Evolutionary conservation across 2,113 vertebrate genomes (phyloP).

Genomic region (Acrocephalus arundinaceus): DNA sequence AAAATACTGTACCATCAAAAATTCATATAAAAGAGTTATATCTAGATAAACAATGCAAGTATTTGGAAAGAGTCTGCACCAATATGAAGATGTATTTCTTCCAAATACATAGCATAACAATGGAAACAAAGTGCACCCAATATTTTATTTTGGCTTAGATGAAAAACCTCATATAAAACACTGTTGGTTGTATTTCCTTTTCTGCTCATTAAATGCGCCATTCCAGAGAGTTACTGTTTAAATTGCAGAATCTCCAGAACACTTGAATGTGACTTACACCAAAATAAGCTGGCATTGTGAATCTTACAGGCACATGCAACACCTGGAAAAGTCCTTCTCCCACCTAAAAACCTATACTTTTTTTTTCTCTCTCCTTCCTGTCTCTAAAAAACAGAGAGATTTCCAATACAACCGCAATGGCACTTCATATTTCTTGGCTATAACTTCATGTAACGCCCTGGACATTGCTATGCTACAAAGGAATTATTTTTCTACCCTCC

Average conservation of each 20-base stretch:
- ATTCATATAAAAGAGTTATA: slow-evolving; percentile 21
- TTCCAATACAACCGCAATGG: background rate
- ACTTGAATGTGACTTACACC: background rate
- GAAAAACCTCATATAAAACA: slow-evolving; percentile 9
- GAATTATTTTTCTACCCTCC: background rate
- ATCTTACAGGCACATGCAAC: background rate
- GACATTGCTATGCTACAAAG: background rate
- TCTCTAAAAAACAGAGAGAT: background rate
- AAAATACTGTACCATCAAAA: slow-evolving; percentile 32
- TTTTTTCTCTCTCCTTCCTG: background rate
- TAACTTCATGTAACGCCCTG: background rate
- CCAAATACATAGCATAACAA: background rate
- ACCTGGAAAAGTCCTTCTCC: background rate
- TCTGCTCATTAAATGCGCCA: slow-evolving; percentile 13
- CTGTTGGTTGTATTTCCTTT: slow-evolving; percentile 27
- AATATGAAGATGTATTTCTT: slow-evolving; percentile 40
- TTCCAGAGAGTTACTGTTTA: slow-evolving; percentile 4
- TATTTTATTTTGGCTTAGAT: slow-evolving; percentile 26
- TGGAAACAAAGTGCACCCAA: slow-evolving; percentile 24
- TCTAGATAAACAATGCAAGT: slow-evolving; percentile 9
- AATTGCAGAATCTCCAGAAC: slow-evolving; percentile 12
- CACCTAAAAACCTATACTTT: background rate
- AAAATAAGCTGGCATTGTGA: background rate
- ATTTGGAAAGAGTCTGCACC: slow-evolving; percentile 6
- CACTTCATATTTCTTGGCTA: background rate